phyloP scores from a whole-genome alignment of 2,888 invertebrate genomes.

The Sussaba pulchella region DNA sequence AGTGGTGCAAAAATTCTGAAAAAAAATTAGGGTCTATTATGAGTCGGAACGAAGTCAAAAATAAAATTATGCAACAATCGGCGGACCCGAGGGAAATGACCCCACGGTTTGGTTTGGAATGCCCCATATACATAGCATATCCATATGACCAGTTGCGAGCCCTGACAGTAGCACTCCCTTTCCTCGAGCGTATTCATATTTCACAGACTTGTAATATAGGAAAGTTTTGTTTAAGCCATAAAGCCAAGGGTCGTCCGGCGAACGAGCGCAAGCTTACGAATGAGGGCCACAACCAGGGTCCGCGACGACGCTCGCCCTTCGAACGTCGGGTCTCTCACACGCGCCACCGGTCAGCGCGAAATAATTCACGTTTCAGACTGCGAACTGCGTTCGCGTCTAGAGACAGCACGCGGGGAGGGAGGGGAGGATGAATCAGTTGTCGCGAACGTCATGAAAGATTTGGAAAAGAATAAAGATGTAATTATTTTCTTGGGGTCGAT shows the following conservation, averaged over 20 bases:
- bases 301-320: constrained; percentile 72
- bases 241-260: constrained; percentile 74
- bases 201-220: constrained; percentile 83
- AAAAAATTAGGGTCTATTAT: too few species aligned
- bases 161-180: constrained; percentile 72
- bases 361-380: constrained; percentile 80
- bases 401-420: constrained; percentile 1
- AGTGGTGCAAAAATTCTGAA: too few species aligned
- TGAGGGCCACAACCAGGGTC: constrained; percentile 18
- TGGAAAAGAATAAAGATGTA: constrained; percentile 23
- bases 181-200: constrained; percentile 81
- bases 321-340: constrained; percentile 67
- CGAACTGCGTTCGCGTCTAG: too few species aligned
- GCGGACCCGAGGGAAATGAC: too few species aligned
- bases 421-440: not conserved
- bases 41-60: too few species aligned
- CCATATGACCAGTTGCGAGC: too few species aligned
- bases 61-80: too few species aligned
- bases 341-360: constrained; percentile 74
- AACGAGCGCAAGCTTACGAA: constrained; percentile 51
- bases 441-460: constrained; percentile 47
- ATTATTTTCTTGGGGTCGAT: too few species aligned
- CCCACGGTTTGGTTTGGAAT: too few species aligned
- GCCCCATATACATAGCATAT: too few species aligned
- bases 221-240: constrained; percentile 84